Conservation (phyloP, 1,140 invertebrate genomes). For the Papilio glaucus region DNA sequence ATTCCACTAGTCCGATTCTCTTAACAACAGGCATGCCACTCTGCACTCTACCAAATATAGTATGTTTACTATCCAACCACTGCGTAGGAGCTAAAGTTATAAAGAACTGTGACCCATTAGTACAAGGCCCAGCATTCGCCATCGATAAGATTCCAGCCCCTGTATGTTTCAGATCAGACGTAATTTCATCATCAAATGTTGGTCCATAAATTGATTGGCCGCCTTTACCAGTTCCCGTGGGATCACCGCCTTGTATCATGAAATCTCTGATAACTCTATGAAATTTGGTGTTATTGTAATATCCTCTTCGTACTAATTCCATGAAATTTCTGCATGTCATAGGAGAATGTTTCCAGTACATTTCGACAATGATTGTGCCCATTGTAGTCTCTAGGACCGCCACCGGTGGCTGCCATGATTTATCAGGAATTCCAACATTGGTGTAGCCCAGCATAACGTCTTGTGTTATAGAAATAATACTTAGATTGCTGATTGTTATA, state of each 20-base stretch:
- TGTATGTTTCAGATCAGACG: slow-evolving; percentile 96
- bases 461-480: neutral
- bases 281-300: slow-evolving; percentile 98
- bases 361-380: slow-evolving; percentile 95
- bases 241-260: slow-evolving; percentile 98
- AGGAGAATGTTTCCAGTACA: slow-evolving; percentile 99
- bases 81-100: slow-evolving; percentile 98
- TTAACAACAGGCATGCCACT: slow-evolving; percentile 95
- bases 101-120: slow-evolving; percentile 99
- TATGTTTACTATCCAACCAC: slow-evolving; percentile 98
- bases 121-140: slow-evolving; percentile 96
- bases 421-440: slow-evolving; percentile 89
- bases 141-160: slow-evolving; percentile 89
- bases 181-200: slow-evolving; percentile 97
- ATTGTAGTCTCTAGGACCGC: slow-evolving; percentile 93
- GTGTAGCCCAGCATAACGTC: slow-evolving; percentile 66
- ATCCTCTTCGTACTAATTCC: slow-evolving; percentile 94
- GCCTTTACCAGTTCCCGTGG: slow-evolving; percentile 96
- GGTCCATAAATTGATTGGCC: slow-evolving; percentile 98
- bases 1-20: slow-evolving; percentile 96
- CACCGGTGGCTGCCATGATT: slow-evolving; percentile 93
- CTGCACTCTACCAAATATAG: slow-evolving; percentile 96
- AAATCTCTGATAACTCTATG: slow-evolving; percentile 98
- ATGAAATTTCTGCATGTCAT: slow-evolving; percentile 98
- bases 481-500: neutral